A percentile compares a stretch with the other conserved stretches of the same genome.
phyloP scores from a whole-genome alignment of 1,140 invertebrate genomes.

The Aradophagus sp. region DNA sequence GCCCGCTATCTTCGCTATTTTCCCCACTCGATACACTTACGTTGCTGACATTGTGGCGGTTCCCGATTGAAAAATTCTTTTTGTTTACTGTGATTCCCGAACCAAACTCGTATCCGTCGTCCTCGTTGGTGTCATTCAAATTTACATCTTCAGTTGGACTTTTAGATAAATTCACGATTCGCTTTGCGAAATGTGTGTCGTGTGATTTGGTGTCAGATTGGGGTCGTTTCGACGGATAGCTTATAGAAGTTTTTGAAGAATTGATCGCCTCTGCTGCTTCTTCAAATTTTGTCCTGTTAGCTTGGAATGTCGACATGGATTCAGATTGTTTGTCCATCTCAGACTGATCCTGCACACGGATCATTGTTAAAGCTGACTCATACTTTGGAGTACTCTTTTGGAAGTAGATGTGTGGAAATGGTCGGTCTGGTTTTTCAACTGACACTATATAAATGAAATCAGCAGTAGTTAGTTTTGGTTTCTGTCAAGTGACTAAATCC shows the following conservation, averaged over 20 bases:
- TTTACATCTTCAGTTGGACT: slow-evolving; percentile 32
- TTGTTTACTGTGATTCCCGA: slow-evolving; percentile 65
- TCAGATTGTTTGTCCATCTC: slow-evolving; percentile 33
- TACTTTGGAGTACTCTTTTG: slow-evolving; percentile 42
- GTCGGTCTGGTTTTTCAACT: slow-evolving; percentile 35
- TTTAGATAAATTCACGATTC: slow-evolving; percentile 55
- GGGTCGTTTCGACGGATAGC: slow-evolving; percentile 39
- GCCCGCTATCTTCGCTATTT: slow-evolving; percentile 70
- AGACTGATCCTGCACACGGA: slow-evolving; percentile 35
- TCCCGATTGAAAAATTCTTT: slow-evolving; percentile 54
- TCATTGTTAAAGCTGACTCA: slow-evolving; percentile 40
- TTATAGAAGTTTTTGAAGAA: slow-evolving; percentile 19
- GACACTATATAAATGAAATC: slow-evolving; percentile 22
- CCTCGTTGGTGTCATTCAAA: slow-evolving; percentile 61
- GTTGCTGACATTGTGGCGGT: slow-evolving; percentile 69
- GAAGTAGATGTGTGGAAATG: slow-evolving; percentile 36
- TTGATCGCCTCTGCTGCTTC: slow-evolving; percentile 29
- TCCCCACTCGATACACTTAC: slow-evolving; percentile 70
- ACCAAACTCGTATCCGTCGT: slow-evolving; percentile 65
- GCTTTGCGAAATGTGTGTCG: slow-evolving; percentile 61
- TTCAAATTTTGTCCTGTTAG: slow-evolving; percentile 59
- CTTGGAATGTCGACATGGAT: slow-evolving; percentile 53
- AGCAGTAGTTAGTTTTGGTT: no score
- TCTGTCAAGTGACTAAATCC: no score
- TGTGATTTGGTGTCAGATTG: slow-evolving; percentile 40